Evolutionary conservation across 2,888 invertebrate genomes (phyloP), one percentile per base, ranked within the genome.

Genomic region (Drosophila suboccidentalis): DNA sequence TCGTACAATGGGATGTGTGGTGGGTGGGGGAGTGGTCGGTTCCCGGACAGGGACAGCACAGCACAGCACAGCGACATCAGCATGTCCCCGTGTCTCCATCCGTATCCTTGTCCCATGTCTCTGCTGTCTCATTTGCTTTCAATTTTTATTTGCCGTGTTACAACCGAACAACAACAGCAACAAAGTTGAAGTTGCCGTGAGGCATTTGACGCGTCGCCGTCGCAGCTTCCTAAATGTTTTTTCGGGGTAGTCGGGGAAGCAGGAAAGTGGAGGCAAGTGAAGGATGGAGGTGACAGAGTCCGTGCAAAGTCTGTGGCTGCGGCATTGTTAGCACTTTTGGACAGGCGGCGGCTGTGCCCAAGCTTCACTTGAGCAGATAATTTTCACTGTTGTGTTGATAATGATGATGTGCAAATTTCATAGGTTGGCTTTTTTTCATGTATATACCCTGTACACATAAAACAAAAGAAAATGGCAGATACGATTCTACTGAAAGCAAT

Each of bases 381-480:
- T 89, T 90, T 90, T 82, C 84, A 89, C 73, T 86, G 81, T 85
- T 84, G 61, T 78, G 83, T 77, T 88, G 78, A 77, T 88, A 84
- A 90, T 88, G 83, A 88, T 88, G 88, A 85, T 90, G 90, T 86
- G 86, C 82, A 88, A 85, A 88, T 88, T 79, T 83, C 61, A 76
- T 69, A 58, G 78, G 44, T 74, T 74, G 49, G n/a, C 26, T 41
- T 41, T 50, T 41, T 41, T 34, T 8, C 26, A 38, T 15, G 9
- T 10, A 44, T 4, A 58, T 53, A 58, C 51, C 39, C 39, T 34
- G 13, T 58, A 53, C 15, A 32, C 22, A 58, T 29, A 29, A 64
- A 51, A 17, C 8, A 2, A n/a, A 15, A 17, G 19, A 43, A 13
- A 43, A 4, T 19, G 43, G 1, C 11, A 4, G 43, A 1, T 15